Conservation (phyloP, 2,113 vertebrate species). For the Struthio camelus region DNA sequence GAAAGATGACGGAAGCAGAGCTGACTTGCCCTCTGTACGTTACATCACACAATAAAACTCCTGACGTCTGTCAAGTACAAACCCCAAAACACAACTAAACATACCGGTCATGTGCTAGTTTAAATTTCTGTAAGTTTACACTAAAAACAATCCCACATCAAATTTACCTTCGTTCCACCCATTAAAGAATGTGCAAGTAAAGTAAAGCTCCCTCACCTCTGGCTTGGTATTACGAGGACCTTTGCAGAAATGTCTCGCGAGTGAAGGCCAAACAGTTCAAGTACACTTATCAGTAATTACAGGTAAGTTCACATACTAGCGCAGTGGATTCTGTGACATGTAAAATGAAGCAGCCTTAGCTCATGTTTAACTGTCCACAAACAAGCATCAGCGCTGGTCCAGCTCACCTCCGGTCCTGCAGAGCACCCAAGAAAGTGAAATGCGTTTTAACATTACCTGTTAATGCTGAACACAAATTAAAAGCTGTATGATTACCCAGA, state of each 20-base stretch:
- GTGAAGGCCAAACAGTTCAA: neutral
- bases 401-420: neutral
- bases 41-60: fast-evolving
- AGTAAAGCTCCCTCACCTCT: neutral
- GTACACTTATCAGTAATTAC: fast-evolving
- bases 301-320: fast-evolving
- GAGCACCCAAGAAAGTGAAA: fast-evolving
- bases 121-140: fast-evolving
- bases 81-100: neutral
- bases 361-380: fast-evolving
- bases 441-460: neutral
- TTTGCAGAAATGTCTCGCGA: fast-evolving
- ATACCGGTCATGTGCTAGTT: fast-evolving
- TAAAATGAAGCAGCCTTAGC: neutral
- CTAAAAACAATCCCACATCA: fast-evolving
- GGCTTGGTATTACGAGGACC: fast-evolving
- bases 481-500: fast-evolving
- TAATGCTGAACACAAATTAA: fast-evolving
- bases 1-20: neutral
- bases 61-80: fast-evolving
- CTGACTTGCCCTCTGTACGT: neutral
- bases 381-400: fast-evolving
- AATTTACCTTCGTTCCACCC: fast-evolving
- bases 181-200: fast-evolving
- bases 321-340: fast-evolving